phyloP scores from a whole-genome alignment of 2,888 invertebrate species.

The Oxycera nigricornis region DNA sequence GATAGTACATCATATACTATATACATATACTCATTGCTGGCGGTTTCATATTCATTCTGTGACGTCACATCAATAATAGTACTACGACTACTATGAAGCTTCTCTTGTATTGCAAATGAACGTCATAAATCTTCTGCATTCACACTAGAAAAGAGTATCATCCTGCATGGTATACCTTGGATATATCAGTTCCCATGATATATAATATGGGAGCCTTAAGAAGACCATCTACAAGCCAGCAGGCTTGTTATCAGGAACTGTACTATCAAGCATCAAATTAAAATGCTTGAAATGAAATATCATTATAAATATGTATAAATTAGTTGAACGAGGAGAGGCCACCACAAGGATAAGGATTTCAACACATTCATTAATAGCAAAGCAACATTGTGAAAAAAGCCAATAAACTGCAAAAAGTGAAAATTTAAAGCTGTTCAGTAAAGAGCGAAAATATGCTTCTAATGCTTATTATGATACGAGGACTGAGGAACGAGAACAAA shows the following conservation, averaged over 20 bases:
- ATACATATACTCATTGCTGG: no score
- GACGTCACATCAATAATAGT: background rate
- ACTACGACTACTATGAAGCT: background rate
- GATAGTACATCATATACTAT: no score
- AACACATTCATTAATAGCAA: no score
- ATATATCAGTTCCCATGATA: background rate
- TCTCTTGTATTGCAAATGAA: conserved; percentile 6
- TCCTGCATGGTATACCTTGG: background rate
- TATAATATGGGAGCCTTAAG: background rate
- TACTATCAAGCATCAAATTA: conserved; percentile 5
- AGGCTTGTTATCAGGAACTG: background rate
- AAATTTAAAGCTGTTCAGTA: no score
- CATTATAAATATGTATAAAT: conserved; percentile 9
- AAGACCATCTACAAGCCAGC: background rate
- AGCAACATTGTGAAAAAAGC: no score
- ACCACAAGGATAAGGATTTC: no score
- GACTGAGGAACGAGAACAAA: no score
- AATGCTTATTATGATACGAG: no score
- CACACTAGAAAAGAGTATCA: background rate
- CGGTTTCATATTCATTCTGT: no score
- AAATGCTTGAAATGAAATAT: conserved; percentile 12
- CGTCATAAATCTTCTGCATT: conserved; percentile 9
- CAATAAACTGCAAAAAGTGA: no score
- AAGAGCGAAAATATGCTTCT: no score
- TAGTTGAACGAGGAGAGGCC: background rate